phyloP scores from a whole-genome alignment of 2,113 vertebrate genomes.

The Lethenteron camtschaticum region DNA sequence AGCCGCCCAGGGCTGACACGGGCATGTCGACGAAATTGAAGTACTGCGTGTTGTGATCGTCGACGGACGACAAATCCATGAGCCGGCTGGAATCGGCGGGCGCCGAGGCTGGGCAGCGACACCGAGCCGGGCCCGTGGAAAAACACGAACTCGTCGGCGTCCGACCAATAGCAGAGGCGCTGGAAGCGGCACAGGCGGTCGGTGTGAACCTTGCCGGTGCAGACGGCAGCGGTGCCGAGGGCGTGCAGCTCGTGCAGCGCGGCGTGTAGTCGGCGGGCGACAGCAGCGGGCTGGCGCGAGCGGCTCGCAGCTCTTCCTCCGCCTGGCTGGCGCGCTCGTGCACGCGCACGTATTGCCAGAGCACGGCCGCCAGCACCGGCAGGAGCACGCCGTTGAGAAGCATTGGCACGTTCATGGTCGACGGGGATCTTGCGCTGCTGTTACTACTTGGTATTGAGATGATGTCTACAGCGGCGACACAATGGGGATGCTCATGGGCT shows the following conservation, averaged over 20 bases:
- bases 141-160: constrained; percentile 82
- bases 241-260: constrained; percentile 56
- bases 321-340: constrained; percentile 44
- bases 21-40: constrained; percentile 94
- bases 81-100: constrained; percentile 80
- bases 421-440: constrained; percentile 19
- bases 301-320: constrained; percentile 55
- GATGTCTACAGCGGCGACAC: too few relatives aligned
- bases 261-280: constrained; percentile 47
- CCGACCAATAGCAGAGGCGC: constrained; percentile 72
- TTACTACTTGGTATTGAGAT: too few relatives aligned
- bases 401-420: constrained; percentile 65
- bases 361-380: constrained; percentile 55
- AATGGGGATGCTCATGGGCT: too few relatives aligned
- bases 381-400: constrained; percentile 73
- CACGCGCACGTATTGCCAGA: constrained; percentile 71
- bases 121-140: constrained; percentile 71
- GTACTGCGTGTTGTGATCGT: constrained; percentile 94
- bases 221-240: constrained; percentile 78
- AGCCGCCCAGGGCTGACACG: constrained; percentile 55
- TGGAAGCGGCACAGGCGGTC: constrained; percentile 85
- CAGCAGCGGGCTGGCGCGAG: constrained; percentile 34
- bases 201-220: constrained; percentile 78
- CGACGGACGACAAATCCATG: constrained; percentile 75
- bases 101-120: constrained; percentile 81